Percentiles rank a stretch among this genome's conserved stretches.
Conservation (phyloP, 2,797 vertebrate genomes). For the Smutsia temminckii region DNA sequence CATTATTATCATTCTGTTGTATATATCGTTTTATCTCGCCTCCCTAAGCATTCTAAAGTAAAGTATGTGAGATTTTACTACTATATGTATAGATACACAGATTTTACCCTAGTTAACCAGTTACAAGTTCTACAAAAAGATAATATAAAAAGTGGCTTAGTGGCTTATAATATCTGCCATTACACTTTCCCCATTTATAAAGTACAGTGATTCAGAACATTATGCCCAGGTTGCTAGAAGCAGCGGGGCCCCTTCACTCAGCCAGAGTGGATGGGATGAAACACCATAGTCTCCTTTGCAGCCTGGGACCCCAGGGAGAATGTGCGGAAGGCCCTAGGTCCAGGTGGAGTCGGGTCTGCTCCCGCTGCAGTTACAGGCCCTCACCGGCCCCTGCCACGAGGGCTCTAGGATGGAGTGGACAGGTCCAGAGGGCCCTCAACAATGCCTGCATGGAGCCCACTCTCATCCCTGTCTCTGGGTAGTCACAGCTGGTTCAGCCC, state of each 20-base stretch:
- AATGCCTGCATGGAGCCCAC: background rate
- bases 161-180: background rate
- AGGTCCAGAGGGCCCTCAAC: no score
- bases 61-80: background rate
- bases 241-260: background rate
- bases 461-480: no score
- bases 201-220: background rate
- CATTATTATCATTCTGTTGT: background rate
- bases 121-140: background rate
- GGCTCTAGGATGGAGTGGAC: background rate
- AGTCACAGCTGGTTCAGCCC: background rate
- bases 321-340: background rate
- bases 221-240: background rate
- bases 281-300: rapidly evolving
- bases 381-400: background rate
- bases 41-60: background rate
- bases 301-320: rapidly evolving
- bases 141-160: background rate
- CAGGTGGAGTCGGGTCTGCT: background rate
- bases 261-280: background rate
- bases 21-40: background rate
- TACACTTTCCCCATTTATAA: background rate
- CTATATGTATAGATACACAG: background rate
- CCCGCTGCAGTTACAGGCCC: background rate
- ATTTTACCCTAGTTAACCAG: background rate